phyloP scores from a whole-genome alignment of 2,888 invertebrate genomes.

The Monoplex corrugatus region DNA sequence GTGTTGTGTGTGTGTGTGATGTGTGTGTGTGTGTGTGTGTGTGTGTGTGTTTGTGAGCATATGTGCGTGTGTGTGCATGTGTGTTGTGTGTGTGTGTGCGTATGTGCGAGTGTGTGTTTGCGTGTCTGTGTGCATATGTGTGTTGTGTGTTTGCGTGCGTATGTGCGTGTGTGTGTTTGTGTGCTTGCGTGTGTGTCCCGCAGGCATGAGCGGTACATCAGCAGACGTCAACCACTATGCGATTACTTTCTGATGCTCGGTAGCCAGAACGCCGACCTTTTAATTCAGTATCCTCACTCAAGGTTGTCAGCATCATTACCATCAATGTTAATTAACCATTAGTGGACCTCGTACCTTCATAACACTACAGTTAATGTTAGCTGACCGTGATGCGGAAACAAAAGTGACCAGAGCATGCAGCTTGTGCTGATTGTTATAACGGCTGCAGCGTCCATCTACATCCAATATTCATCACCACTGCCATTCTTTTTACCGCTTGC shows the following conservation, averaged over 20 bases:
- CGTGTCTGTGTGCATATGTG: not conserved
- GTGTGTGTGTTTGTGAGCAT: not conserved
- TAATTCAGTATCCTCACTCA: too few species aligned
- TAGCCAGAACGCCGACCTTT: not conserved
- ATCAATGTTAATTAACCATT: too few species aligned
- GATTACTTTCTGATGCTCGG: not conserved
- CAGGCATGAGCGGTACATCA: not conserved
- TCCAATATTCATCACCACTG: too few species aligned
- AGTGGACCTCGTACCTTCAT: too few species aligned
- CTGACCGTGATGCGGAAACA: too few species aligned
- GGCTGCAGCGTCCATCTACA: too few species aligned
- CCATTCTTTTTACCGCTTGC: too few species aligned
- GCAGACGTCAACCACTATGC: not conserved
- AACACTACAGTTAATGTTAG: too few species aligned
- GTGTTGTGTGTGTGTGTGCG: not conserved
- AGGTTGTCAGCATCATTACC: too few species aligned
- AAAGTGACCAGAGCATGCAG: too few species aligned
- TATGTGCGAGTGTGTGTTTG: not conserved
- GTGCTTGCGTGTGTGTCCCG: not conserved
- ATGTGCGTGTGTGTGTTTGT: not conserved
- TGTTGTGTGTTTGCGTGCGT: not conserved
- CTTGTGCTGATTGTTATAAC: too few species aligned
- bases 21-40: not conserved
- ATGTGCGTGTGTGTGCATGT: too few species aligned
- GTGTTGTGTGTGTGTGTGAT: not conserved